Conservation (phyloP, 2,113 vertebrate genomes). For the human region GRCh38 chr12:10836001-10836500, state of each 20-base stretch:
- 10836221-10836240: not conserved
- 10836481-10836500: not conserved
- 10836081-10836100: not conserved
- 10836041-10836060: not conserved
- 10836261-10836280: not conserved
- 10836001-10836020: not conserved
- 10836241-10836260: not conserved
- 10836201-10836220: not conserved
- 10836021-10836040: not conserved
- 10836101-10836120: too few species aligned
- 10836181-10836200: not conserved
- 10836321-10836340: not conserved
- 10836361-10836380: too few species aligned
- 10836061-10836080: not conserved
- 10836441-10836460: not conserved
- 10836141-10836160: not conserved
- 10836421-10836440: not conserved
- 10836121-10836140: not conserved
- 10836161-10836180: too few species aligned
- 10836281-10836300: not conserved
- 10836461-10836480: not conserved
- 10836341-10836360: not conserved
- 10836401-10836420: not conserved
- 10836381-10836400: not conserved
- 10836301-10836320: not conserved